Evolutionary conservation across 1,140 invertebrate genomes (phyloP).

Genomic region (Hyposmocoma kahamanoa): DNA sequence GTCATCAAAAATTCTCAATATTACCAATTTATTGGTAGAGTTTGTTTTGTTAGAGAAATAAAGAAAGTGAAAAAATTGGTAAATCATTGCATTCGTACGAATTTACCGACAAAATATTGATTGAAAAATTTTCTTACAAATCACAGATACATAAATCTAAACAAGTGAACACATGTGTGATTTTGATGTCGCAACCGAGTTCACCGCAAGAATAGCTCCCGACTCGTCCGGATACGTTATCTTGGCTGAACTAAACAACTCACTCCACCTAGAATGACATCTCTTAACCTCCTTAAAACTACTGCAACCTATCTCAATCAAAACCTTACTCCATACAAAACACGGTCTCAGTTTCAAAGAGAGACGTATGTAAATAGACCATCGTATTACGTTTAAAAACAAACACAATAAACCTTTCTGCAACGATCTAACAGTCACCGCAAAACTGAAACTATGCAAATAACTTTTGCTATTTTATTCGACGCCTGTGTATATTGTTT

Average conservation of each 20-base stretch:
- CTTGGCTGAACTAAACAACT: constrained; percentile 51
- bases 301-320: constrained; percentile 6
- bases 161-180: constrained; percentile 18
- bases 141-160: constrained; percentile 10
- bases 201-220: constrained; percentile 23
- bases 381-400: too few relatives aligned
- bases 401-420: constrained; percentile 35
- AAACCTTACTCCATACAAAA: not conserved
- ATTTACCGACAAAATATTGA: too few relatives aligned
- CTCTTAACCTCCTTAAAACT: constrained; percentile 5
- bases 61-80: too few relatives aligned
- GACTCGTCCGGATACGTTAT: constrained; percentile 45
- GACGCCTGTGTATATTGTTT: too few relatives aligned
- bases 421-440: constrained; percentile 41
- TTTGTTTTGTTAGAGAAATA: too few relatives aligned
- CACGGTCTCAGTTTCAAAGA: too few relatives aligned
- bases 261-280: constrained; percentile 19
- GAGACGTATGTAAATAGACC: too few relatives aligned
- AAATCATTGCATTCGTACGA: too few relatives aligned
- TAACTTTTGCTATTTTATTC: constrained; percentile 23
- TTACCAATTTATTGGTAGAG: too few relatives aligned
- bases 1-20: too few relatives aligned
- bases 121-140: too few relatives aligned
- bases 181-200: constrained; percentile 24
- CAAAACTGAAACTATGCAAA: constrained; percentile 45